These are phyloP conservation scores for Sisor rabdophorus DNA, from an alignment of 2,113 vertebrate genomes.

Conservation along the genomic window DNA sequence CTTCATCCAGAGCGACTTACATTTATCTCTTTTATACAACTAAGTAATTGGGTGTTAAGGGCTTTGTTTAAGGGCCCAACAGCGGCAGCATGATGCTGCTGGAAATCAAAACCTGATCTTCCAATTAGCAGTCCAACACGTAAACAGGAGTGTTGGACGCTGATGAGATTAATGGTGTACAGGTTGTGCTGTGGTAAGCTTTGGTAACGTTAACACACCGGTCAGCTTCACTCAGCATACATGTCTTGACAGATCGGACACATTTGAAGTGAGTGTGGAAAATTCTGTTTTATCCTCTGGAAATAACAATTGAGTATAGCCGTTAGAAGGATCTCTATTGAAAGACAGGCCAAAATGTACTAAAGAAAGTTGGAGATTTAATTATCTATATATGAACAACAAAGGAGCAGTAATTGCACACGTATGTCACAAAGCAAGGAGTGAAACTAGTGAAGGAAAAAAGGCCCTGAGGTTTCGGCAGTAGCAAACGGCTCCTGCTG, in stretches of 20 bases:
- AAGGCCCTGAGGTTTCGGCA: conserved; percentile 40
- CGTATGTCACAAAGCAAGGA: conserved; percentile 9
- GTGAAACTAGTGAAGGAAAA: conserved; percentile 5
- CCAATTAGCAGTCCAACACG: too few relatives aligned
- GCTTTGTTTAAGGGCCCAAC: too few relatives aligned
- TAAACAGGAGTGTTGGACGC: background rate
- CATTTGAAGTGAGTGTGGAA: background rate
- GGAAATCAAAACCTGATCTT: too few relatives aligned
- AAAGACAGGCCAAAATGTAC: conserved; percentile 1
- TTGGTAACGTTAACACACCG: background rate
- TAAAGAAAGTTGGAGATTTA: background rate
- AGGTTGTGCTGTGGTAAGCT: background rate
- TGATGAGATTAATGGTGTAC: background rate
- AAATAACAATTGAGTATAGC: background rate
- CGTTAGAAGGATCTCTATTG: background rate
- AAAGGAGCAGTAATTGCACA: conserved; percentile 28
- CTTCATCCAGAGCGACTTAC: too few relatives aligned
- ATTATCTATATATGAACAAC: background rate
- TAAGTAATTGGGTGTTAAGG: too few relatives aligned
- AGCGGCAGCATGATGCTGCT: too few relatives aligned
- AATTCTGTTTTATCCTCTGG: background rate
- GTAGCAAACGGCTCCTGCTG: conserved; percentile 57
- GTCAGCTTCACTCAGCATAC: background rate
- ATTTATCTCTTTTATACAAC: too few relatives aligned
- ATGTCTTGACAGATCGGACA: background rate